Evolutionary conservation across 2,797 vertebrate species (phyloP), one percentile per base, ranked within the genome.

Genomic region (Helostoma temminkii): DNA sequence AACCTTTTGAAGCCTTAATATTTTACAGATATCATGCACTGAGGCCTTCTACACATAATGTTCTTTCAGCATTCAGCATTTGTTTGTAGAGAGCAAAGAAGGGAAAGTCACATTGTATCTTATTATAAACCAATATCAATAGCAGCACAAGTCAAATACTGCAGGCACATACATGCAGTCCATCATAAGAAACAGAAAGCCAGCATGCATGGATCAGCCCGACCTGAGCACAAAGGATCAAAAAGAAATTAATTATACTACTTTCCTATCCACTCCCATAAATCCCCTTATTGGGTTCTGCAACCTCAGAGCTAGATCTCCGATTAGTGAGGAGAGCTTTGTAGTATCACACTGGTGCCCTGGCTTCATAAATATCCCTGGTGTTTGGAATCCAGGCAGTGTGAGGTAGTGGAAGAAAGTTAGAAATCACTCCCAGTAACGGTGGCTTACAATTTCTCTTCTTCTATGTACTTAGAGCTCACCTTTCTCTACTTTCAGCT

Each of bases 231-330:
- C 73, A 58, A 58, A 66, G 71, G 81, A 90, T 88, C 86, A 85
- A 67, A 85, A 85, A 74, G 43, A 83, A 91, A 92, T 89, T 70
- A 89, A 93, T 92, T 88, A 86, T 48, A 81, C 63, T 69, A 66
- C 75, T 75, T 75, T 71, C 25, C 61, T 58, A 69, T 75, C 82
- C 69, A 74, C 60, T 70, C 26, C 67, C 54, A 83, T 81, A 82
- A 86, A 88, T 88, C 83, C 78, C 60, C 37, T 70, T 80, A 90
- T 87, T 90, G 76, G 71, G 71, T 78, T 54, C 53, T 8, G 71
- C 64, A 80, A 80, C 55, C 78, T 61, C 60, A 76, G 62, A 81
- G 74, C 49, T 64, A 76, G 83, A 89, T 82, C 67, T 75, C 79
- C 77, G 86, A 91, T 93, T 89, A 87, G 81, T 10, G 24, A 73